Evolutionary conservation across 2,888 invertebrate genomes (phyloP).

Genomic region (Darwinula stevensoni): DNA sequence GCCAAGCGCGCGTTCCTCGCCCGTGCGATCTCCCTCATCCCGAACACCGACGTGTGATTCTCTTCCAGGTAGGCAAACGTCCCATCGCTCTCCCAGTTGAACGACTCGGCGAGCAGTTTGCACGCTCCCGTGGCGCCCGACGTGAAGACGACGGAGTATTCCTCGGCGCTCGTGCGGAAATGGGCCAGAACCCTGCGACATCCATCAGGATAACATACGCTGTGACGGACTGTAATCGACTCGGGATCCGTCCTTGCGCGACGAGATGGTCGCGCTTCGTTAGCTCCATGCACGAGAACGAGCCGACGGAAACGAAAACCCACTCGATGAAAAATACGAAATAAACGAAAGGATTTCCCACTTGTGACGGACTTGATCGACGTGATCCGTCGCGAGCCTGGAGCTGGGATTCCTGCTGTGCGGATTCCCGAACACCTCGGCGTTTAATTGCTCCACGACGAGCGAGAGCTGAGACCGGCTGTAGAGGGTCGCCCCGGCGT

Average conservation of each 20-base stretch:
- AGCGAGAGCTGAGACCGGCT: constrained; percentile 37
- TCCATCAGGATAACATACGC: no score
- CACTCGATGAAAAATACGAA: no score
- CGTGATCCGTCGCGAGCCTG: constrained; percentile 42
- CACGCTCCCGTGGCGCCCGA: constrained; percentile 65
- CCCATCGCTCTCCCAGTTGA: no score
- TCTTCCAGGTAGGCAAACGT: constrained; percentile 54
- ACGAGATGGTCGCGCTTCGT: no score
- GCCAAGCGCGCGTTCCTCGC: constrained; percentile 20
- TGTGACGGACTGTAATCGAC: no score
- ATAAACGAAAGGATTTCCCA: no score
- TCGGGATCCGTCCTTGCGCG: no score
- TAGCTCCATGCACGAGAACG: no score
- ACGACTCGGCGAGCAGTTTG: constrained; percentile 52
- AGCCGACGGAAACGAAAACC: no score
- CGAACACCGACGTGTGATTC: constrained; percentile 83
- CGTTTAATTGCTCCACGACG: constrained; percentile 29
- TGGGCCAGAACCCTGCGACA: constrained; percentile 44
- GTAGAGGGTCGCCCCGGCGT: constrained; percentile 59
- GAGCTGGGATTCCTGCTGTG: constrained; percentile 44
- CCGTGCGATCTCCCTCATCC: constrained; percentile 44
- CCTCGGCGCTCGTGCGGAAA: constrained; percentile 45
- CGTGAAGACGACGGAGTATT: constrained; percentile 75
- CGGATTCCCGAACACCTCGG: constrained; percentile 63
- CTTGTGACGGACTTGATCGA: constrained; percentile 54